A percentile compares a stretch with the other conserved stretches of the same genome.
Conservation (phyloP, 2,113 vertebrate genomes). For the Eleginops maclovinus region DNA sequence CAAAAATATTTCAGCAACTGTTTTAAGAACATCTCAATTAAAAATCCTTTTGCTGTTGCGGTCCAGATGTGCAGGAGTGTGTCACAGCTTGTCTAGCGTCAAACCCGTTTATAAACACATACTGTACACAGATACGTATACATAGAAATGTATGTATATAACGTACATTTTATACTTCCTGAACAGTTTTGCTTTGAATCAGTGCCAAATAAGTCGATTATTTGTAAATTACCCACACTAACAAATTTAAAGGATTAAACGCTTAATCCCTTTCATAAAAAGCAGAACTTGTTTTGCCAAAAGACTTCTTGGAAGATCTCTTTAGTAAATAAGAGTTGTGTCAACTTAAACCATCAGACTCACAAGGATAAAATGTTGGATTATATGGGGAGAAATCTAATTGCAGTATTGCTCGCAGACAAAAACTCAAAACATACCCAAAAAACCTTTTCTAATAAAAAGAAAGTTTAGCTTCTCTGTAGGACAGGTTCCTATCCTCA, state of each 20-base stretch:
- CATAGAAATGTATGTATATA: not conserved
- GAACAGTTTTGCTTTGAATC: not conserved
- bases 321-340: conserved; percentile 39
- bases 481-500: not conserved
- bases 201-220: not conserved
- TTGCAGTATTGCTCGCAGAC: conserved; percentile 27
- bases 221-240: conserved; percentile 9
- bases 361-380: conserved; percentile 50
- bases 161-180: not conserved
- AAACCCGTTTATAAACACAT: not conserved
- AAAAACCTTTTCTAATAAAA: not conserved
- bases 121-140: not conserved
- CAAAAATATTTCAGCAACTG: not conserved
- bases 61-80: not conserved
- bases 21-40: not conserved
- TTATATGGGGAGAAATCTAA: conserved; percentile 40
- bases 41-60: not conserved
- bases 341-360: conserved; percentile 54
- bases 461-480: not conserved
- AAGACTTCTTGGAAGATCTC: conserved; percentile 30
- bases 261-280: conserved; percentile 36
- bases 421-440: not conserved
- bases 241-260: conserved; percentile 34
- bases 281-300: conserved; percentile 32
- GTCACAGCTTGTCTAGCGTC: not conserved